Conservation (phyloP, 2,797 vertebrate species). For the Leptoclinus maculatus region DNA sequence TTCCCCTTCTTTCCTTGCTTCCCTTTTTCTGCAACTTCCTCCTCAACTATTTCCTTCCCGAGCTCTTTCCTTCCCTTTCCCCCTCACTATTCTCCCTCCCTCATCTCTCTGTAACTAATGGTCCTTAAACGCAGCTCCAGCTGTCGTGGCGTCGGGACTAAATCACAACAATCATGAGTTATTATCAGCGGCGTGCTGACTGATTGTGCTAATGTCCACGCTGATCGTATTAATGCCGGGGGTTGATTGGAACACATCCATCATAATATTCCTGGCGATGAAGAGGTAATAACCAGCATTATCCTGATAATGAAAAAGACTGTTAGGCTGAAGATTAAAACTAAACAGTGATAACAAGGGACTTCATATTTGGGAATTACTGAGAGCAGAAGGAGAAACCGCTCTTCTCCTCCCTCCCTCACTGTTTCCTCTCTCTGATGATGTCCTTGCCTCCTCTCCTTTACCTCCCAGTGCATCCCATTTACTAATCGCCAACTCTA, state of each 20-base stretch:
- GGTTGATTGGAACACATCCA: conserved; percentile 77
- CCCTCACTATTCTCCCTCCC: background rate
- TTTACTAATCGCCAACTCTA: conserved; percentile 45
- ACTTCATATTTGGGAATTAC: conserved; percentile 62
- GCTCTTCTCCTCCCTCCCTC: conserved; percentile 12
- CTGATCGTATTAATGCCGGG: conserved; percentile 72
- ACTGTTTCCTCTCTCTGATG: conserved; percentile 19
- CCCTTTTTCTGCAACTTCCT: conserved; percentile 10
- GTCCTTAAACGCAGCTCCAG: conserved; percentile 73
- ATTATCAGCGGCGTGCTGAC: conserved; percentile 71
- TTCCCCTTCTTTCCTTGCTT: background rate
- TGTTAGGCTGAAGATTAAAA: conserved; percentile 70
- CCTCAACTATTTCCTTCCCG: conserved; percentile 1
- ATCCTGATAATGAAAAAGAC: conserved; percentile 73
- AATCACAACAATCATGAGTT: conserved; percentile 80
- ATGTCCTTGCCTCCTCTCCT: conserved; percentile 62
- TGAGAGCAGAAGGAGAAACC: conserved; percentile 46
- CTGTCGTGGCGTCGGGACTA: conserved; percentile 70
- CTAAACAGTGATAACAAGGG: conserved; percentile 74
- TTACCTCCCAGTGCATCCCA: conserved; percentile 52
- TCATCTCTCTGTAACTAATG: conserved; percentile 71
- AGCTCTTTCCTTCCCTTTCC: conserved; percentile 5
- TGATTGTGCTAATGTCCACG: conserved; percentile 74
- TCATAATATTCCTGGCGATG: conserved; percentile 72
- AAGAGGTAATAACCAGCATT: conserved; percentile 75